Base-by-base conservation (phyloP, 2,113 vertebrate genomes). In the Nothocercus julius region DNA sequence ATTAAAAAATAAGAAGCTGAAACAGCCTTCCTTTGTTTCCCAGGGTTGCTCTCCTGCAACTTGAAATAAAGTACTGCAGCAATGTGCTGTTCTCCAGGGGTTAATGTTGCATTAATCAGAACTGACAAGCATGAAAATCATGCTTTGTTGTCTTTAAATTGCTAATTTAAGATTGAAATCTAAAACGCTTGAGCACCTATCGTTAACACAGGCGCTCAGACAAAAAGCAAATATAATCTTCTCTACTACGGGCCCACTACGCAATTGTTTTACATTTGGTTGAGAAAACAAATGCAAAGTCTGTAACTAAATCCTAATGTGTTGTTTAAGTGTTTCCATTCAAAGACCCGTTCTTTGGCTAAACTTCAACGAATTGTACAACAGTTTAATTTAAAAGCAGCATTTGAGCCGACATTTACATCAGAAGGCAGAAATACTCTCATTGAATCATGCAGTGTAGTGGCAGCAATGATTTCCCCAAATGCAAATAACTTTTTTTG, bases 81-180 rank as follows among this genome's bases (percentile, higher is more conserved):
- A 94, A 96, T 85, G 86, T 76, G 93, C 63, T 83, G 59, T 92
- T 93, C 85, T 94, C 82, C 79, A 76, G 91, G 95, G 85, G 90
- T 95, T 95, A 94, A 97, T 91, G 86, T 95, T 94, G 95, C 72
- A 90, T 97, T 96, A 97, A 97, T 97, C 96, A 97, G 95, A 95
- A 80, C 67, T 91, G 93, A 98, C 95, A 97, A 92, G 84, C 96
- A 96, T 95, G 95, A 96, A 97, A 96, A 97, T 88, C 93, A 95
- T 91, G 95, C 95, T 93, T 93, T 96, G 92, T 97, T 96, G 89
- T 93, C 95, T 95, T 93, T 96, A 95, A 97, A 95, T 87, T 93
- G 95, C 94, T 97, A 97, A 97, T 96, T 97, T 97, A 93, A 97
- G 92, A 96, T 88, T 96, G 96, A 97, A 98, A 97, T 96, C 91